Percentiles rank a stretch among this genome's conserved stretches.
phyloP scores from a whole-genome alignment of 2,113 vertebrate species.

The Megalops atlanticus region DNA sequence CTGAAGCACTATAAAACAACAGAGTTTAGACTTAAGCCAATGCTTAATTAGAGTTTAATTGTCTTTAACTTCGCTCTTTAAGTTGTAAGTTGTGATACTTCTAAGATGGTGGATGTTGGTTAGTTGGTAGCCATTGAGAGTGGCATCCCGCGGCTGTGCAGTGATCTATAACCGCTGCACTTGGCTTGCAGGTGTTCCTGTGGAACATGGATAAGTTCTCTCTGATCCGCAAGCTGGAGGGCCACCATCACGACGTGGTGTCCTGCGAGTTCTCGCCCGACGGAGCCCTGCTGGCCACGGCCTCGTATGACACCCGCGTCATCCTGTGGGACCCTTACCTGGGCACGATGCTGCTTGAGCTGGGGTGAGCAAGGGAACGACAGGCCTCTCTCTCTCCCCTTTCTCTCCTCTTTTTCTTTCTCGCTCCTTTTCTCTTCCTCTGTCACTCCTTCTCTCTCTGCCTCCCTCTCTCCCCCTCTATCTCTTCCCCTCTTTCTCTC shows the following conservation, averaged over 20 bases:
- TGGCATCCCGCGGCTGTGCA: not conserved
- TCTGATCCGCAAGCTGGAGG: constrained; percentile 89
- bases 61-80: constrained; percentile 10
- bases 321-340: constrained; percentile 90
- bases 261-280: constrained; percentile 98
- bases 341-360: constrained; percentile 81
- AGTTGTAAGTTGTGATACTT: too few relatives aligned
- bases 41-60: constrained; percentile 55
- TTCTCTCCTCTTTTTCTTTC: not conserved
- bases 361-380: constrained; percentile 90
- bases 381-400: too few relatives aligned
- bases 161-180: constrained; percentile 53
- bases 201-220: constrained; percentile 97
- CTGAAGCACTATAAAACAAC: constrained; percentile 70
- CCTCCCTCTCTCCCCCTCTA: not conserved
- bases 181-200: constrained; percentile 86
- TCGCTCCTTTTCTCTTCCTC: not conserved
- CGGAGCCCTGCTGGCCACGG: constrained; percentile 94
- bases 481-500: not conserved
- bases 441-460: not conserved
- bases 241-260: constrained; percentile 97
- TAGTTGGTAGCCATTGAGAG: too few relatives aligned
- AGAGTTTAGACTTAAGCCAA: constrained; percentile 70
- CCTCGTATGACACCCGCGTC: constrained; percentile 93
- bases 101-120: too few relatives aligned